Evolutionary conservation across 2,113 vertebrate species (phyloP).

Genomic region (Leiothrix lutea): DNA sequence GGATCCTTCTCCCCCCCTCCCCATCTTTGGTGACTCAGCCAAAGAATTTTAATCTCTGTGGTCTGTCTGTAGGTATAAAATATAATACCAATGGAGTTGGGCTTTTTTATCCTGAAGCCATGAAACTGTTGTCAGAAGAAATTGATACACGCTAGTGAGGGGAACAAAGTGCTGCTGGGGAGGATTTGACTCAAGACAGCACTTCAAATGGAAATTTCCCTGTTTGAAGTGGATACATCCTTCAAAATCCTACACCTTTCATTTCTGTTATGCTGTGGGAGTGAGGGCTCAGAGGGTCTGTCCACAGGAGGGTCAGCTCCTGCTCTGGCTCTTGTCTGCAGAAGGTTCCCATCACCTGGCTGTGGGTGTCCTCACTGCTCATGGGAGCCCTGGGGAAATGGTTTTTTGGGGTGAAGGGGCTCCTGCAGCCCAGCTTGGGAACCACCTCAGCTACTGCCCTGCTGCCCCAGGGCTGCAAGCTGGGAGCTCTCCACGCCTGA

Average conservation of each 20-base stretch:
- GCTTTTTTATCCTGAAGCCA: slow-evolving; percentile 36
- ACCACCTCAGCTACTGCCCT: not conserved
- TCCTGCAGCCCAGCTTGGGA: not conserved
- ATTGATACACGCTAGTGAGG: not conserved
- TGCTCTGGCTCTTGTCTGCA: not conserved
- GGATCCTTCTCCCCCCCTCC: not conserved
- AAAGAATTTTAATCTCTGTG: slow-evolving; percentile 26
- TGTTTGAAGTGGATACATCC: slow-evolving; percentile 47
- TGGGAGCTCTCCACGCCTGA: not conserved
- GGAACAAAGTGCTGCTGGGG: slow-evolving; percentile 18
- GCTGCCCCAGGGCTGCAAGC: not conserved
- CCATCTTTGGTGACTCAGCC: not conserved
- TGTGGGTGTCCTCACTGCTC: not conserved
- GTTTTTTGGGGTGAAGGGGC: not conserved
- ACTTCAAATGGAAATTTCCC: slow-evolving; percentile 67
- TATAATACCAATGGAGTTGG: not conserved
- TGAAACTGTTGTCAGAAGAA: slow-evolving; percentile 54
- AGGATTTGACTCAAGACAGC: slow-evolving; percentile 25
- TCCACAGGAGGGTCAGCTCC: not conserved
- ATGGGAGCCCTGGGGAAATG: not conserved
- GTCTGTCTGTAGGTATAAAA: slow-evolving; percentile 39
- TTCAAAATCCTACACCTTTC: not conserved
- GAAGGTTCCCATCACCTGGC: not conserved
- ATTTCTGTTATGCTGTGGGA: not conserved
- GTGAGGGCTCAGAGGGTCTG: accelerated